A percentile compares a stretch with the other conserved stretches of the same genome.
phyloP scores from a whole-genome alignment of 1,140 invertebrate species.

The Atta cephalotes region DNA sequence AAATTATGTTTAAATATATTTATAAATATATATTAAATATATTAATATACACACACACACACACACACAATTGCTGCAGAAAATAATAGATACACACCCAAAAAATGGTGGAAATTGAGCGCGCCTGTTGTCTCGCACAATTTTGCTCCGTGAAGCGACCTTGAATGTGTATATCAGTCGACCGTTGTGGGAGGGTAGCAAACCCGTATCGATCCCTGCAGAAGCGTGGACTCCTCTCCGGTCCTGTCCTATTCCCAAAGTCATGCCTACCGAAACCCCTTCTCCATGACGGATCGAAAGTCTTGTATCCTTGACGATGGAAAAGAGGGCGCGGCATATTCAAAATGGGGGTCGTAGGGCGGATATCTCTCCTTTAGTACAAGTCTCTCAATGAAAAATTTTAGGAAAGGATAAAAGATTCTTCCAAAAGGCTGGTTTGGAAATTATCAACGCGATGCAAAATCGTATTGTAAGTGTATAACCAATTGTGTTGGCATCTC shows the following conservation, averaged over 20 bases:
- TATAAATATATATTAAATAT: too few species aligned
- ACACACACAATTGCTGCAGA: not conserved
- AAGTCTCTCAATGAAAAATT: not conserved
- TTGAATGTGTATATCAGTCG: constrained; percentile 62
- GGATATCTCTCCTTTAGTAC: constrained; percentile 30
- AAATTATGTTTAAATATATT: constrained; percentile 29
- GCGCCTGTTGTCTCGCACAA: not conserved
- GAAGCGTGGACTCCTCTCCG: constrained; percentile 41
- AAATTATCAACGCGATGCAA: not conserved
- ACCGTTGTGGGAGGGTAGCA: constrained; percentile 60
- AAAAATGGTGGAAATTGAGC: constrained; percentile 21
- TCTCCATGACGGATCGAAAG: constrained; percentile 61
- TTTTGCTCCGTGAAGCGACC: constrained; percentile 39
- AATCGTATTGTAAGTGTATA: not conserved
- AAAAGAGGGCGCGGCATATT: constrained; percentile 13
- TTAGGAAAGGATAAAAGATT: not conserved
- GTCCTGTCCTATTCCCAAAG: constrained; percentile 52
- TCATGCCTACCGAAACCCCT: constrained; percentile 51
- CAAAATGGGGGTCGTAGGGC: constrained; percentile 43
- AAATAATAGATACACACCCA: not conserved
- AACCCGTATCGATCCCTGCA: constrained; percentile 66
- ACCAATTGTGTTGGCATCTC: not conserved
- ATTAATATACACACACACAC: too few species aligned
- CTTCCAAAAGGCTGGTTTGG: not conserved
- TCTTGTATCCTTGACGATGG: constrained; percentile 61